Evolutionary conservation across 2,113 vertebrate species (phyloP).

Genomic region (Brachyistius frenatus): DNA sequence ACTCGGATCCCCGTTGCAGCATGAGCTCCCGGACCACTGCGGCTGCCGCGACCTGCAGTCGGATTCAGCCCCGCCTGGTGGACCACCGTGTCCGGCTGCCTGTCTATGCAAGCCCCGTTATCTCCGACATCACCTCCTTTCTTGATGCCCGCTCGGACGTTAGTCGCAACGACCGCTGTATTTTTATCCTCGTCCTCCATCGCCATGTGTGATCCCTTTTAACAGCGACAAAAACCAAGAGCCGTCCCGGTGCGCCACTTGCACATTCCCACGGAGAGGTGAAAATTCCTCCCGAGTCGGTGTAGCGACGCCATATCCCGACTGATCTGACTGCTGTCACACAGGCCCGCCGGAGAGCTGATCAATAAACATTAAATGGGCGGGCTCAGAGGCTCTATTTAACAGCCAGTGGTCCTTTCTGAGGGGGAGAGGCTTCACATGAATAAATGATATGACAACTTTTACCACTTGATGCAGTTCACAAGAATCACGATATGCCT

Average conservation of each 20-base stretch:
- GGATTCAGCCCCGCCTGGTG: constrained; percentile 72
- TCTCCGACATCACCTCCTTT: constrained; percentile 77
- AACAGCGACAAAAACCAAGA: constrained; percentile 15
- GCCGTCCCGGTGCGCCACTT: constrained; percentile 49
- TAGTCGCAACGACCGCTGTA: constrained; percentile 51
- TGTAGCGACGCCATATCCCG: constrained; percentile 82
- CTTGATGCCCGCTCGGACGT: constrained; percentile 65
- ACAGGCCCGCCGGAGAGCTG: constrained; percentile 62
- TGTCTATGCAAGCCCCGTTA: constrained; percentile 79
- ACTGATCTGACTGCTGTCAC: constrained; percentile 76
- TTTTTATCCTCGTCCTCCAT: constrained; percentile 83
- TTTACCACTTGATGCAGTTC: background rate
- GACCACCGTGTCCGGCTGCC: constrained; percentile 79
- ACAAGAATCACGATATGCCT: background rate
- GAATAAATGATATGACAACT: constrained; percentile 25
- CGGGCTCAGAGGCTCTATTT: constrained; percentile 69
- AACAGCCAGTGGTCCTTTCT: constrained; percentile 52
- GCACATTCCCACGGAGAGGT: constrained; percentile 75
- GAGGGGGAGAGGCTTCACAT: constrained; percentile 42
- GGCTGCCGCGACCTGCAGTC: constrained; percentile 75
- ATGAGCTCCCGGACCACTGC: constrained; percentile 72
- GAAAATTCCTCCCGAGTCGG: constrained; percentile 71
- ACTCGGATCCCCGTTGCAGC: constrained; percentile 84
- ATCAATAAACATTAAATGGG: constrained; percentile 84
- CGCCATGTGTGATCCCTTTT: constrained; percentile 65